Base-by-base conservation (phyloP, 1,140 invertebrate genomes). In the Leptopilina clavipes region DNA sequence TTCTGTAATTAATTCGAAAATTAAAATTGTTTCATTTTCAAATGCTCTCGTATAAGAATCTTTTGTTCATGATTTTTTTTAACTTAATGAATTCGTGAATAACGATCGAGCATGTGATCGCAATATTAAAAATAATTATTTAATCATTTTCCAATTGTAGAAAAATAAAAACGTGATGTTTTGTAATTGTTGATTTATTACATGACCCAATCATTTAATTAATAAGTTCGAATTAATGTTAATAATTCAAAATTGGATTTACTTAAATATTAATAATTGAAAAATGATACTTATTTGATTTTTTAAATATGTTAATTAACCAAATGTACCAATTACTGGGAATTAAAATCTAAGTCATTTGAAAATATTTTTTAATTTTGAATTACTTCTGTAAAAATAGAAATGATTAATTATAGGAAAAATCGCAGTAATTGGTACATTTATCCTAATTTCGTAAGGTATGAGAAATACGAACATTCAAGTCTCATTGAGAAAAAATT, bases 141-240 rank as follows among this genome's bases (percentile, higher is more conserved):
- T 45, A 45, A 45, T 45, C 44, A 45, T 45, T 45, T 45, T 45
- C 44, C 44, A 52, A 52, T 17, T 52, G 48, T 52, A 52, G 48
- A 52, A 52, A 52, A 52, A 52, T 52, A 52, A 52, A 52, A 52
- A 52, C 48, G 48, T 52, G 48, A 52, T 52, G 48, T 52, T 52
- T 52, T 52, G 48, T 52, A 52, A 52, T 8, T 52, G 48, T 2
- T 52, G 48, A 17, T 52, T 52, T 52, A 52, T 52, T 52, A 7
- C 48, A 52, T 3, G 8, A 45, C n/a, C 48, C 14, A 48, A n/a
- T 48, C 14, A 3, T 48, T 48, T 14, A 14, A 48, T 48, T 48
- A 48, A 12, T 48, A 3, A 14, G n/a, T 48, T 48, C 1, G 1
- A 44, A 14, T 44, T 44, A 44, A 44, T 44, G n/a, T 44, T 48